Evolutionary conservation across 2,113 vertebrate genomes (phyloP).

Genomic region (Nettapus auritus): DNA sequence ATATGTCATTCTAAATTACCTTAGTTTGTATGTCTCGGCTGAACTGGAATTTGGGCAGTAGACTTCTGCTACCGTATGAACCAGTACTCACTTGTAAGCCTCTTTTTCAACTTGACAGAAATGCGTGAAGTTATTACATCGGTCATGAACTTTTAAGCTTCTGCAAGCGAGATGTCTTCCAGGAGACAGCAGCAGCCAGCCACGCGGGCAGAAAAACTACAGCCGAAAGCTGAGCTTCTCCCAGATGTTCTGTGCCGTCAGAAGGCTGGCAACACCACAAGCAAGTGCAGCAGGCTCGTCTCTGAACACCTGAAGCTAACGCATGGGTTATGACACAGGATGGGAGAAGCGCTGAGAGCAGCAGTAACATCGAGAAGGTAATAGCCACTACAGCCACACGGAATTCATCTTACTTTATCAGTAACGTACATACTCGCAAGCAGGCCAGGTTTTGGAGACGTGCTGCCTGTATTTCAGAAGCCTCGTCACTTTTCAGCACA

Average conservation of each 20-base stretch:
- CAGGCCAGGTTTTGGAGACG: background rate
- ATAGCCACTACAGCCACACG: background rate
- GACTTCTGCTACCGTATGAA: background rate
- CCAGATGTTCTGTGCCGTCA: background rate
- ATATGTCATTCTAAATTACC: background rate
- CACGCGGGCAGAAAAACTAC: background rate
- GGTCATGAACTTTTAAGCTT: background rate
- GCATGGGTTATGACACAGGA: fast-evolving
- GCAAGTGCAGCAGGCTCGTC: fast-evolving
- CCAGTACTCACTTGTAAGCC: background rate
- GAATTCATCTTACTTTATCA: background rate
- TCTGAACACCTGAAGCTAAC: background rate
- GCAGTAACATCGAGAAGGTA: background rate
- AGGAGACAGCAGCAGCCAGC: background rate
- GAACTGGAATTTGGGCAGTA: background rate
- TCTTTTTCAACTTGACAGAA: background rate
- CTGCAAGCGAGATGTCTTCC: background rate
- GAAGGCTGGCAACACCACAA: background rate
- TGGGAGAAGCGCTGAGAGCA: background rate
- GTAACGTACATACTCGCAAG: background rate
- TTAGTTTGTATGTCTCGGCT: background rate
- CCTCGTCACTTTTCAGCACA: background rate
- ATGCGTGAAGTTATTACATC: background rate
- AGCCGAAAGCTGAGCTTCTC: background rate
- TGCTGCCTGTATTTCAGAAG: background rate